A percentile compares a stretch with the other conserved stretches of the same genome.
These are phyloP conservation scores for Amphiprion clarkii DNA, from an alignment of 2,797 vertebrate species.

Conservation along the genomic window DNA sequence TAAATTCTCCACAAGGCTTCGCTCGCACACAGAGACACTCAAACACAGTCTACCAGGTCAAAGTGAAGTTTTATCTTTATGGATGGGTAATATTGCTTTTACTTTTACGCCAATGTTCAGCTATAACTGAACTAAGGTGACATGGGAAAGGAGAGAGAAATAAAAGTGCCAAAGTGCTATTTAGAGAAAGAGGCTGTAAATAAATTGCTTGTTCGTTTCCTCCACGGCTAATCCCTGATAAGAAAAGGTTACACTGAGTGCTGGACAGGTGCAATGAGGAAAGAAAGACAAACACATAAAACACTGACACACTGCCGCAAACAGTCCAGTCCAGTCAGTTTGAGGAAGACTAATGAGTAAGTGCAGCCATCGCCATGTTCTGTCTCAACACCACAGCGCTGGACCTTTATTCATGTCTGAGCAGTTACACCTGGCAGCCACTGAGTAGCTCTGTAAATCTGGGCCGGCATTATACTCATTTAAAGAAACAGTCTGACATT, in stretches of 20 bases:
- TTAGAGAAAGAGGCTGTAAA: slow-evolving; percentile 38
- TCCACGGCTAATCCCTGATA: slow-evolving; percentile 53
- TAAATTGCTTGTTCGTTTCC: slow-evolving; percentile 49
- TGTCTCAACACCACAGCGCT: slow-evolving; percentile 3
- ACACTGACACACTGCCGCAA: slow-evolving; percentile 9
- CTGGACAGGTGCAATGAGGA: slow-evolving; percentile 32
- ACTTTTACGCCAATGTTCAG: slow-evolving; percentile 20
- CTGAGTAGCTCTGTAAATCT: neutral
- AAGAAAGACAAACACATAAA: slow-evolving; percentile 36
- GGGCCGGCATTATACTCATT: no score
- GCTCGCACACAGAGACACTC: neutral
- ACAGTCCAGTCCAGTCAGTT: slow-evolving; percentile 7
- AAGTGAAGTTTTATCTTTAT: slow-evolving; percentile 24
- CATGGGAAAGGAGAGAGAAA: slow-evolving; percentile 11
- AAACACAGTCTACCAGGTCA: neutral
- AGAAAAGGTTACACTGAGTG: slow-evolving; percentile 48
- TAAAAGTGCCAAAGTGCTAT: slow-evolving; percentile 14
- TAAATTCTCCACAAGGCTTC: neutral
- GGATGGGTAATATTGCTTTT: slow-evolving; percentile 6
- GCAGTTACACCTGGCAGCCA: slow-evolving; percentile 1
- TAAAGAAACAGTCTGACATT: no score
- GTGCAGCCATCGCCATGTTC: neutral
- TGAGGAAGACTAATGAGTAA: neutral
- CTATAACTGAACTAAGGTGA: slow-evolving; percentile 8
- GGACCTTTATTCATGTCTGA: neutral